Evolutionary conservation across 1,140 invertebrate species (phyloP), one percentile per base, ranked within the genome.

Genomic region (Ridgeia piscesae): DNA sequence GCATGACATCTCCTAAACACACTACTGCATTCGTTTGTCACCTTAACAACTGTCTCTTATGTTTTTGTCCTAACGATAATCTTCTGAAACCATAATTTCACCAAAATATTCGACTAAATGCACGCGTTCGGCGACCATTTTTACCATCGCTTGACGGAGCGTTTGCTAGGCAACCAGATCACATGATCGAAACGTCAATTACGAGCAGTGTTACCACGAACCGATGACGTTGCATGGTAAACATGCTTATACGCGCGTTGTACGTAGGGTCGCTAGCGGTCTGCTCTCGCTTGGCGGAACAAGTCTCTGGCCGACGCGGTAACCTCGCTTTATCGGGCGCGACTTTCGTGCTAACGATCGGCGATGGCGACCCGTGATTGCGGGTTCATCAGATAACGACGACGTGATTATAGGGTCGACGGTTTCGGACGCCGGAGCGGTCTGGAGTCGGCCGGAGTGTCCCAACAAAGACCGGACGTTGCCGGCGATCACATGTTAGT

Each of bases 291-390:
- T 27, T 77, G 2, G 58, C 58, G 58, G 58, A 77, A 2, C 0
- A 77, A 21, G 58, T 21, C 58, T 0, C 17, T 2, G 58, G 58
- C 58, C 58, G 58, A 77, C 58, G 14, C 58, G 27, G 58, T 77
- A 77, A 77, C 58, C 58, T 77, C 58, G 58, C 58, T 77, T 77
- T 77, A 77, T 77, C 58, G 58, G 58, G 58, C 48, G 48, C 58
- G 58, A 77, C 58, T 77, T 77, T 77, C 58, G 58, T 77, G 58
- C 58, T 77, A 77, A 77, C 58, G 58, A 77, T 77, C 27, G 17
- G 17, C 58, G 58, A 77, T 77, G 58, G 58, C 58, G 58, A 77
- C 58, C 58, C 27, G 0, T 31, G 58, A 77, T 77, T 77, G 58
- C 27, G 58, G 58, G 58, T 0, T 77, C 58, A 77, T 77, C 58